A percentile compares a stretch with the other conserved stretches of the same genome.
phyloP scores from a whole-genome alignment of 2,797 vertebrate genomes.

The Knipowitschia caucasica region DNA sequence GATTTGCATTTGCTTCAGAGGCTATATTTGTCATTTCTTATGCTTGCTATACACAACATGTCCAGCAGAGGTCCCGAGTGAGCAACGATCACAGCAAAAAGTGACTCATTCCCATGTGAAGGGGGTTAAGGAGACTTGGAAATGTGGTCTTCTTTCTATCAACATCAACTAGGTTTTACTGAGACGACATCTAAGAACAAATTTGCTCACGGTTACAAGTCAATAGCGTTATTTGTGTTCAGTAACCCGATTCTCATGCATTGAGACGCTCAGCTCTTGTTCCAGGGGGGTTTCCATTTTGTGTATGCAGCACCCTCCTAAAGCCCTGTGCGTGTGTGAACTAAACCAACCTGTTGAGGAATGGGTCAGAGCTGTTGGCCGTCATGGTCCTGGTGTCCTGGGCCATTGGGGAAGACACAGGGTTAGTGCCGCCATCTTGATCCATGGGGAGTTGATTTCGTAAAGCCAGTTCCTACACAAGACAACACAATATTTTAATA shows the following conservation, averaged over 20 bases:
- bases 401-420: slow-evolving; percentile 92
- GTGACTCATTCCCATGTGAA: slow-evolving; percentile 69
- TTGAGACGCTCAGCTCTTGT: slow-evolving; percentile 1
- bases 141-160: slow-evolving; percentile 48
- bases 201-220: slow-evolving; percentile 5
- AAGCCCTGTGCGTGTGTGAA: neutral
- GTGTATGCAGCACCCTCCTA: neutral
- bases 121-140: slow-evolving; percentile 50
- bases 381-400: slow-evolving; percentile 97
- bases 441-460: slow-evolving; percentile 97
- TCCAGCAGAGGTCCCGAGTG: slow-evolving; percentile 61
- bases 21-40: neutral
- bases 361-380: slow-evolving; percentile 97
- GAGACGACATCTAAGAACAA: neutral
- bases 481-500: slow-evolving; percentile 26
- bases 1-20: neutral
- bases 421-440: slow-evolving; percentile 88
- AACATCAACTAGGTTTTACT: slow-evolving; percentile 34
- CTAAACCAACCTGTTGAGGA: slow-evolving; percentile 93
- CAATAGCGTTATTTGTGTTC: neutral
- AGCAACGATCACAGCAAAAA: slow-evolving; percentile 22
- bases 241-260: slow-evolving; percentile 2
- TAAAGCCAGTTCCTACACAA: slow-evolving; percentile 88
- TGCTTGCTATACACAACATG: slow-evolving; percentile 9
- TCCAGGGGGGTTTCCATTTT: slow-evolving; percentile 9